A percentile compares a stretch with the other conserved stretches of the same genome.
These are phyloP conservation scores for Lipophrys pholis DNA, from an alignment of 2,113 vertebrate species.

Conservation along the genomic window DNA sequence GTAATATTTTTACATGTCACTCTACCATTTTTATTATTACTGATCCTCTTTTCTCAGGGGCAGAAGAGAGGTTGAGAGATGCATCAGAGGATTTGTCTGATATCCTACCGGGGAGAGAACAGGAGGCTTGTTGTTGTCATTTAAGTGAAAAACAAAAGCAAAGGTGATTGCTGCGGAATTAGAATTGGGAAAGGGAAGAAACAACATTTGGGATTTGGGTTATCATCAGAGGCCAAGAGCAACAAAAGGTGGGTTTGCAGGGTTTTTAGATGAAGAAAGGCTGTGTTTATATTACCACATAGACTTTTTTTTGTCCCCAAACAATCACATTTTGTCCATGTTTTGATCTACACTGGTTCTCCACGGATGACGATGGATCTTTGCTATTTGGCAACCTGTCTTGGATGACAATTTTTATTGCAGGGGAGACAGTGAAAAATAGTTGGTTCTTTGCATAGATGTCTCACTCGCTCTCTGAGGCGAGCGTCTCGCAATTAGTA, in stretches of 20 bases:
- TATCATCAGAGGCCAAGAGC: constrained; percentile 31
- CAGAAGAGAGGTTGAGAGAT: constrained; percentile 57
- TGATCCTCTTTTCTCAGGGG: constrained; percentile 57
- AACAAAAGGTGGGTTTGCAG: constrained; percentile 44
- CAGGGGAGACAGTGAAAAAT: constrained; percentile 52
- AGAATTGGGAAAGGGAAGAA: constrained; percentile 36
- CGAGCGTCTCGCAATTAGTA: constrained; percentile 73
- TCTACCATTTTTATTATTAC: constrained; percentile 65
- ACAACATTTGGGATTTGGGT: constrained; percentile 36
- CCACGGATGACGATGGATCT: constrained; percentile 49
- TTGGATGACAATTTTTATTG: constrained; percentile 61
- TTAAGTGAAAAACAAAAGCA: constrained; percentile 61
- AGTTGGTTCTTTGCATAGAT: constrained; percentile 35
- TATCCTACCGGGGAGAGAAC: constrained; percentile 47
- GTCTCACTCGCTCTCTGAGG: constrained; percentile 60
- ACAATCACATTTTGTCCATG: constrained; percentile 66
- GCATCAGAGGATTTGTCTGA: constrained; percentile 41
- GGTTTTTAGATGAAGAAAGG: constrained; percentile 40
- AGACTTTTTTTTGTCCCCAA: constrained; percentile 65
- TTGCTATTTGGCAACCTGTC: constrained; percentile 43
- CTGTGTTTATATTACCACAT: constrained; percentile 55
- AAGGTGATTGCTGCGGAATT: constrained; percentile 58
- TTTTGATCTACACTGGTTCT: constrained; percentile 68
- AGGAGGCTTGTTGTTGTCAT: constrained; percentile 44
- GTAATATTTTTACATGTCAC: constrained; percentile 51